Percentiles rank a stretch among this genome's conserved stretches.
Evolutionary conservation across 2,113 vertebrate species (phyloP).

Genomic region (Agelaius tricolor): DNA sequence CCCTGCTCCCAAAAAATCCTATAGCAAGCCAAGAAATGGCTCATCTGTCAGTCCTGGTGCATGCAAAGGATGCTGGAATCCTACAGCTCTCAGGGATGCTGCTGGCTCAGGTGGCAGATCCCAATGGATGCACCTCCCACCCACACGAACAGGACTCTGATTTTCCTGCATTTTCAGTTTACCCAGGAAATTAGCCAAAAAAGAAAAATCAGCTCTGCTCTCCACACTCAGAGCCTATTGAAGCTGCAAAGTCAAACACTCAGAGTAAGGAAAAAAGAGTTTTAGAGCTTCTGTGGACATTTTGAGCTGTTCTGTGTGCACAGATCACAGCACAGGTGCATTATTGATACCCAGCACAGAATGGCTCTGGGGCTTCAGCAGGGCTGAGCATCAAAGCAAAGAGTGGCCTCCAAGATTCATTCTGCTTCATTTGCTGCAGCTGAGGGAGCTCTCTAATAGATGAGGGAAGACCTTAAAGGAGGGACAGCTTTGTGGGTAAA

Average conservation of each 20-base stretch:
- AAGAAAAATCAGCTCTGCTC: neutral
- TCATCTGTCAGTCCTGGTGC: neutral
- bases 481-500: neutral
- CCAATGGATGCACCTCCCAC: neutral
- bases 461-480: neutral
- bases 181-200: neutral
- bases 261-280: neutral
- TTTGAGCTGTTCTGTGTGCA: neutral
- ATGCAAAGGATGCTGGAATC: neutral
- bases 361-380: neutral
- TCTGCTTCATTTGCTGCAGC: no score
- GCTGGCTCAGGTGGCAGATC: neutral
- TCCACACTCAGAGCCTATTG: neutral
- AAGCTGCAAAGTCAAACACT: neutral
- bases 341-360: neutral
- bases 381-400: neutral
- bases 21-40: neutral
- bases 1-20: neutral
- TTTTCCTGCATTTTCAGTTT: neutral
- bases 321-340: neutral
- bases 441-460: no score
- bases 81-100: neutral
- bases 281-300: neutral
- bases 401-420: neutral
- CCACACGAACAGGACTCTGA: neutral